Percentiles rank a stretch among this genome's conserved stretches.
Conservation (phyloP, 2,797 vertebrate genomes). For the Gephyroberyx darwinii region DNA sequence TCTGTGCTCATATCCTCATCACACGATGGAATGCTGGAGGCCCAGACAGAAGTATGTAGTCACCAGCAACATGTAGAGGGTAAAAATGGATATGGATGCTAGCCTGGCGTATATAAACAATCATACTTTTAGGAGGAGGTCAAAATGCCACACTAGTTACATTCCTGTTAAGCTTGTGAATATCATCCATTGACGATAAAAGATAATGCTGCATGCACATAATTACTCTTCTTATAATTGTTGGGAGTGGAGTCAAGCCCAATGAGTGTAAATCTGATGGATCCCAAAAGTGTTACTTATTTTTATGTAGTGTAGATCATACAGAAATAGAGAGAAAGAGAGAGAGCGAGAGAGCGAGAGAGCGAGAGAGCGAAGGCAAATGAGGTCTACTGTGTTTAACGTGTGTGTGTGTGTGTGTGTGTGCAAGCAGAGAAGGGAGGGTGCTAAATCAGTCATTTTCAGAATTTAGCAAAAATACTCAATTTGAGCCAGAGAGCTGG, state of each 20-base stretch:
- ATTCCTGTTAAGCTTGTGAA: not conserved
- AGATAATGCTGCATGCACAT: no score
- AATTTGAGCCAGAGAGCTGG: constrained; percentile 45
- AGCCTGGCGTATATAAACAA: constrained; percentile 23
- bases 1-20: constrained; percentile 37
- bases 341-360: not conserved
- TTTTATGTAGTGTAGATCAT: constrained; percentile 7
- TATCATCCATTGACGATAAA: not conserved
- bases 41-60: constrained; percentile 30
- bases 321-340: no score
- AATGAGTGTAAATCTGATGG: constrained; percentile 10
- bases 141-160: constrained; percentile 22
- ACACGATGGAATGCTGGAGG: constrained; percentile 22
- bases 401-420: not conserved
- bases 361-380: constrained; percentile 16
- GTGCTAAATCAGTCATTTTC: constrained; percentile 49
- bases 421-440: not conserved
- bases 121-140: constrained; percentile 27
- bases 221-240: not conserved
- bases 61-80: constrained; percentile 42
- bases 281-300: constrained; percentile 19
- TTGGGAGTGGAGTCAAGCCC: not conserved
- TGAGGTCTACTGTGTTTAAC: not conserved
- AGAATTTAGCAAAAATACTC: constrained; percentile 34
- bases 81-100: constrained; percentile 28